Percentiles rank a stretch among this genome's conserved stretches.
These are phyloP conservation scores for Euphydryas editha DNA, from an alignment of 2,888 invertebrate species.

Conservation along the genomic window DNA sequence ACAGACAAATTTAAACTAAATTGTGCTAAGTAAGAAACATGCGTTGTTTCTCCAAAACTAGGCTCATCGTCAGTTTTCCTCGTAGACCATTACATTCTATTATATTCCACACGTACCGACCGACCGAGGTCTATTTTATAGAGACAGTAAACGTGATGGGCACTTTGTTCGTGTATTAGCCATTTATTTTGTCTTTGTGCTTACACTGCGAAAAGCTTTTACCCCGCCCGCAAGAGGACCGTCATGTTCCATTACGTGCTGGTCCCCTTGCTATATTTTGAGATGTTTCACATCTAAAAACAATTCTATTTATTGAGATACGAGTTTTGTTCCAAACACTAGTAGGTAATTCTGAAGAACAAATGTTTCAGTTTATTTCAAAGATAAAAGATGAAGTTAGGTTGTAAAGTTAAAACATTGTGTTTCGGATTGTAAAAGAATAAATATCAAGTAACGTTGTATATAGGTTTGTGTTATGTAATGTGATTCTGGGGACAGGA, in stretches of 20 bases:
- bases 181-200: constrained; percentile 50
- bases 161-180: constrained; percentile 49
- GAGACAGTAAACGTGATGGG: constrained; percentile 31
- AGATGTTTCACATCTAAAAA: not conserved
- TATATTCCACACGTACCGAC: not conserved
- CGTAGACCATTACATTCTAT: not conserved
- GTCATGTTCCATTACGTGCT: constrained; percentile 34
- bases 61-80: not conserved
- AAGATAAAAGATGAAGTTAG: too few species aligned
- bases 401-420: too few species aligned
- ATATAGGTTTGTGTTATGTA: too few species aligned
- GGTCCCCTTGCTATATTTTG: constrained; percentile 31
- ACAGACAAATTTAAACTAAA: too few species aligned
- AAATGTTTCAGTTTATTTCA: too few species aligned
- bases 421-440: too few species aligned
- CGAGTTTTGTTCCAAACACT: not conserved
- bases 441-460: too few species aligned
- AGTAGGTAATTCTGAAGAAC: too few species aligned
- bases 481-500: too few species aligned
- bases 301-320: not conserved
- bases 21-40: too few species aligned
- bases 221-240: constrained; percentile 29
- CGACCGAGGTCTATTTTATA: constrained; percentile 26
- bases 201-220: constrained; percentile 40
- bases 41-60: not conserved